These are phyloP conservation scores for Serripes groenlandicus DNA, from an alignment of 2,888 invertebrate species.

Conservation along the genomic window DNA sequence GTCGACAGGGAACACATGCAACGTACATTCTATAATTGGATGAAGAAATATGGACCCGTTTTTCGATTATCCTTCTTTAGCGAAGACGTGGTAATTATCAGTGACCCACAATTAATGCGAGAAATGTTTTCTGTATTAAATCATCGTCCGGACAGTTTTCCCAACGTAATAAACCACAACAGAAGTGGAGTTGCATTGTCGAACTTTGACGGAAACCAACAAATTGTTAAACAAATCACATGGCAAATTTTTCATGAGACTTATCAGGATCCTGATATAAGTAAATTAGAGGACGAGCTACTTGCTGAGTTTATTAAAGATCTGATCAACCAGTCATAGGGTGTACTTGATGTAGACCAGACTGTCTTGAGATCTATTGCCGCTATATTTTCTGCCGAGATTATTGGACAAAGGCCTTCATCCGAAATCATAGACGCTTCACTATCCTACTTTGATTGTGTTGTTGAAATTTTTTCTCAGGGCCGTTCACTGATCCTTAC, in stretches of 20 bases:
- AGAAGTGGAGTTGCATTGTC: background rate
- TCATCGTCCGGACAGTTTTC: constrained; percentile 11
- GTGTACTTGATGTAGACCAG: background rate
- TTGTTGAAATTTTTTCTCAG: background rate
- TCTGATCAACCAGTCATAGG: background rate
- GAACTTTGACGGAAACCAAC: constrained; percentile 1
- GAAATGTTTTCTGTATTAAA: background rate
- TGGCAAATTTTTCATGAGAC: background rate
- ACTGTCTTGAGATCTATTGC: background rate
- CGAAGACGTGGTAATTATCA: background rate
- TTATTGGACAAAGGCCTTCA: background rate
- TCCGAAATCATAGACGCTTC: background rate
- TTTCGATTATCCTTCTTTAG: background rate
- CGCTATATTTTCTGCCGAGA: background rate
- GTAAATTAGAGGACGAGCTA: background rate
- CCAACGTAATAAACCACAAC: constrained; percentile 1
- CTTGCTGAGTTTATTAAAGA: background rate
- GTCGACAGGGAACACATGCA: background rate
- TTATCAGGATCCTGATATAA: background rate
- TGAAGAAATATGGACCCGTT: background rate
- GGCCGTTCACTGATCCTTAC: constrained; percentile 12
- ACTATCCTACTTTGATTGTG: background rate
- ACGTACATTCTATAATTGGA: constrained; percentile 3
- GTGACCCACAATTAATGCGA: background rate
- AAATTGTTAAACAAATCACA: background rate